These are phyloP conservation scores for Pseudoatta argentina DNA, from an alignment of 1,140 invertebrate genomes.

Conservation along the genomic window DNA sequence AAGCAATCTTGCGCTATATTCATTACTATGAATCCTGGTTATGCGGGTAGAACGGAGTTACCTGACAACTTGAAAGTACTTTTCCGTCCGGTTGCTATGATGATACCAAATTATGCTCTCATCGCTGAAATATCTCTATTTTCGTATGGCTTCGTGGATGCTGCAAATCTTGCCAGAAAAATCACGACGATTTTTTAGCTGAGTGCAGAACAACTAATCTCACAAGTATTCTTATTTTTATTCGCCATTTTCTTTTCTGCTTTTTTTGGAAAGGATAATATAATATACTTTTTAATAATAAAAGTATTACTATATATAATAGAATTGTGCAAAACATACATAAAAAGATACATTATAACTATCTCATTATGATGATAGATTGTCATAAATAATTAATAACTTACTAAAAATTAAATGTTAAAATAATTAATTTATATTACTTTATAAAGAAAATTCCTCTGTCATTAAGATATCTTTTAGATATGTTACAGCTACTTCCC, in stretches of 20 bases:
- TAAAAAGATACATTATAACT: not conserved
- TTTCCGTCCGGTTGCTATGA: conserved; percentile 92
- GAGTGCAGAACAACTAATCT: conserved; percentile 91
- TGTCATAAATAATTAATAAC: conserved; percentile 8
- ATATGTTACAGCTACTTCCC: not conserved
- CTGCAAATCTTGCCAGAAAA: conserved; percentile 89
- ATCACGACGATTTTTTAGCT: conserved; percentile 91
- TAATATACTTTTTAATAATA: conserved; percentile 7
- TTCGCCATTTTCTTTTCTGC: not conserved
- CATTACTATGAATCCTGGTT: conserved; percentile 93
- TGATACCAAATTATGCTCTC: conserved; percentile 91
- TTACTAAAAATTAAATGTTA: not conserved
- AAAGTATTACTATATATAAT: not conserved
- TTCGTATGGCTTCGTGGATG: conserved; percentile 90
- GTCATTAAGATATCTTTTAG: not conserved
- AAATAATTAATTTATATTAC: not conserved
- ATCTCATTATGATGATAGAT: not conserved
- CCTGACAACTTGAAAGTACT: conserved; percentile 92
- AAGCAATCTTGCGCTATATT: conserved; percentile 90
- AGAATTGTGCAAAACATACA: not conserved
- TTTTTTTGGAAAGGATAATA: not conserved
- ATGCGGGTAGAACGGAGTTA: conserved; percentile 91
- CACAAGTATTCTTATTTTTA: conserved; percentile 82
- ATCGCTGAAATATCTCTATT: conserved; percentile 92
- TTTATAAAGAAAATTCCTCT: not conserved